Base-by-base conservation (phyloP, 1,140 invertebrate species). In the Apis dorsata region DNA sequence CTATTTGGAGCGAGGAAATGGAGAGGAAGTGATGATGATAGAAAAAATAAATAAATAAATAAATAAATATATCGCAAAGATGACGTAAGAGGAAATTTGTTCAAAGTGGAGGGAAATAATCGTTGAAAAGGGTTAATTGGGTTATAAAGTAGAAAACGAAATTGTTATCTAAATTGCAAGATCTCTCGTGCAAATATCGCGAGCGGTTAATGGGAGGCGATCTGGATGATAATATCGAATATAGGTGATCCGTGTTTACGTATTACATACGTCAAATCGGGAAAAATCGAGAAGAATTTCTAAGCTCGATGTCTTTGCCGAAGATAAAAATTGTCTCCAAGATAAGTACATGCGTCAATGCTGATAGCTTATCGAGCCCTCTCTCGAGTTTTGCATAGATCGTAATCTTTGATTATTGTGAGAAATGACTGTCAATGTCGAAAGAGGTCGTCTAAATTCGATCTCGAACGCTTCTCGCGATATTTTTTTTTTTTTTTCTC, bases 281-380 rank as follows among this genome's bases (percentile, higher is more conserved):
- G 71, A 60, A 59, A 19, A 53, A 63, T 51, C 51, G 24, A 70
- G 24, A 72, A 65, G 71, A 68, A 70, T 60, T 65, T 51, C 34
- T 34, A 53, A 78, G 21, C 19, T 60, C 65, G 44, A 44, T 17
- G n/a, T 44, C 51, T 51, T 69, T n/a, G 34, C 11, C 51, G 10
- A 63, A 73, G 53, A 71, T 82, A 65, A 68, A 59, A 66, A 65
- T 68, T 81, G 66, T 79, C 59, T 71, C 24, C 44, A 49, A 68
- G 88, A 90, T 88, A 87, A 82, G 49, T 44, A 62, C 62, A 87
- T 90, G 85, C 88, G 88, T 90, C 89, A 90, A 90, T 83, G 78
- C 66, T 78, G 89, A 89, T 90, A 85, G 89, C 88, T 89, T 89
- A 90, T 90, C 89, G 79, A 74, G 68, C 57, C 73, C 28, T 86